A percentile compares a stretch with the other conserved stretches of the same genome.
Evolutionary conservation across 2,113 vertebrate species (phyloP).

Genomic region (Emydura subglobosa): DNA sequence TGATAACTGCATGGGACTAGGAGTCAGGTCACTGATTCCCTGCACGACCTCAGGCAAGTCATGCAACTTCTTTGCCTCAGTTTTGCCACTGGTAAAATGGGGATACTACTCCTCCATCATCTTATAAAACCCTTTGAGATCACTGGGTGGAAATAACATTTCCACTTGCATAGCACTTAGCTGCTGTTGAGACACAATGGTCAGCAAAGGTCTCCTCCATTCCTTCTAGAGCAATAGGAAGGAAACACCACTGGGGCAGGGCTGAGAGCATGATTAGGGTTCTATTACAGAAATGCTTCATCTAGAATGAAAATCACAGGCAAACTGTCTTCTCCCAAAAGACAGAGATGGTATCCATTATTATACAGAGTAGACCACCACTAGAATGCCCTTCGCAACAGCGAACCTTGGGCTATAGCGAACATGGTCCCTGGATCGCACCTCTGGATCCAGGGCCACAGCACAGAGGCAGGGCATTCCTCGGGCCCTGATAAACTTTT

Average conservation of each 20-base stretch:
- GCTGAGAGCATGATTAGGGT: background rate
- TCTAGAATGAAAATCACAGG: background rate
- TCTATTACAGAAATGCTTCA: background rate
- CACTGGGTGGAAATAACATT: background rate
- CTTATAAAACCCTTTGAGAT: background rate
- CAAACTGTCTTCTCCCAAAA: background rate
- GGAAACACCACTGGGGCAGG: rapidly evolving
- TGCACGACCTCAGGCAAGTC: background rate
- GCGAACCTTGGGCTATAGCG: too few species aligned
- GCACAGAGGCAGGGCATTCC: too few species aligned
- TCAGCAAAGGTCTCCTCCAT: background rate
- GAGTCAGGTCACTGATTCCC: background rate
- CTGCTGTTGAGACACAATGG: background rate
- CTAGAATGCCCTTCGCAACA: too few species aligned
- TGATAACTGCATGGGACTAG: background rate
- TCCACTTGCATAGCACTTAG: background rate
- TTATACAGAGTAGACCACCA: too few species aligned
- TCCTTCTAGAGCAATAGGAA: background rate
- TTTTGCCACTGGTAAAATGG: background rate
- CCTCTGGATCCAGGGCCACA: too few species aligned
- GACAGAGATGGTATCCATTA: too few species aligned
- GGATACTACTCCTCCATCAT: background rate
- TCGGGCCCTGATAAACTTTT: too few species aligned
- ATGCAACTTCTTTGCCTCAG: background rate
- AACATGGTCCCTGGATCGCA: too few species aligned